Evolutionary conservation across 1,140 invertebrate genomes (phyloP).

Genomic region (Andricus grossulariae): DNA sequence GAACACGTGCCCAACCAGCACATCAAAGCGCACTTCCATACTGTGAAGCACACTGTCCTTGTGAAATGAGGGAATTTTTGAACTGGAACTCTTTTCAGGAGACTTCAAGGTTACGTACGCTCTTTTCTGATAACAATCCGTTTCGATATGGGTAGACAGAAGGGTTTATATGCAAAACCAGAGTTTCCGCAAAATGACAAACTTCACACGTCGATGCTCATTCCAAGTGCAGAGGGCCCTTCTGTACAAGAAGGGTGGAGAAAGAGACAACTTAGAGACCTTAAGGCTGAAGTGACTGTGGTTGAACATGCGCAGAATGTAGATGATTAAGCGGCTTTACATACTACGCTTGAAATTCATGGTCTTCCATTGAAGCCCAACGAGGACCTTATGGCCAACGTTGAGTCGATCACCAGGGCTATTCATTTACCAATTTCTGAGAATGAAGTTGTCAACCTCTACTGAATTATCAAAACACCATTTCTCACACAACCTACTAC

Average conservation of each 20-base stretch:
- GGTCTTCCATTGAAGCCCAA: too few relatives aligned
- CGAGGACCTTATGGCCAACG: too few relatives aligned
- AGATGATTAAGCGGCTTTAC: too few relatives aligned
- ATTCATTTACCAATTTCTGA: too few relatives aligned
- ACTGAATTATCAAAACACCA: too few relatives aligned
- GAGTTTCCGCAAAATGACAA: neutral
- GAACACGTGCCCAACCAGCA: conserved; percentile 35
- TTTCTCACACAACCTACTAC: too few relatives aligned
- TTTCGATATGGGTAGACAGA: neutral
- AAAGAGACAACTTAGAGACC: neutral
- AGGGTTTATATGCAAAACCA: neutral
- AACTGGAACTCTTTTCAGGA: conserved; percentile 23
- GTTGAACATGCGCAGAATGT: too few relatives aligned
- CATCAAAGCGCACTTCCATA: conserved; percentile 40
- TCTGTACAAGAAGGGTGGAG: neutral
- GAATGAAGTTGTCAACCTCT: too few relatives aligned
- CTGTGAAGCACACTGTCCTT: conserved; percentile 30
- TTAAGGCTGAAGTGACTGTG: too few relatives aligned
- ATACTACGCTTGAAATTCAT: too few relatives aligned
- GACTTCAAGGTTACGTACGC: neutral
- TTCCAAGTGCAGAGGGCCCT: neutral
- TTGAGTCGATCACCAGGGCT: too few relatives aligned
- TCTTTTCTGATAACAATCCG: neutral
- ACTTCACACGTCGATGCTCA: too few relatives aligned
- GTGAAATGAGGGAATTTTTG: neutral